A percentile compares a stretch with the other conserved stretches of the same genome.
phyloP scores from a whole-genome alignment of 2,797 vertebrate species.

The Pseudochaenichthys georgianus region DNA sequence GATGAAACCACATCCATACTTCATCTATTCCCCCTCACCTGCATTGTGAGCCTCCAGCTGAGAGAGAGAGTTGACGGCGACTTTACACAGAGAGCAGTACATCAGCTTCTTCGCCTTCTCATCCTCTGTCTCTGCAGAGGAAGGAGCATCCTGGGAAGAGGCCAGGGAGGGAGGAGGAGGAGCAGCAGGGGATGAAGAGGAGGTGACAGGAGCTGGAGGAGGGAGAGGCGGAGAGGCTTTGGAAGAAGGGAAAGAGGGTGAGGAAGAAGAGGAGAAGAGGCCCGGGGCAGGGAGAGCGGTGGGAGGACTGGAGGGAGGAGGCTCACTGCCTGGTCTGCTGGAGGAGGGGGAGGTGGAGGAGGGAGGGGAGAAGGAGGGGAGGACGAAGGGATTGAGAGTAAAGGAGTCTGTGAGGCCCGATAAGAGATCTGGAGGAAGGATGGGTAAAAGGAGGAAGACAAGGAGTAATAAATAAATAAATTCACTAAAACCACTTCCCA shows the following conservation, averaged over 20 bases:
- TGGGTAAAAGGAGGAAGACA: neutral
- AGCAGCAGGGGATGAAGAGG: slow-evolving; percentile 38
- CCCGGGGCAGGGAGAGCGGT: slow-evolving; percentile 60
- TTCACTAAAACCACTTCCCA: neutral
- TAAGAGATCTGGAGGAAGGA: slow-evolving; percentile 46
- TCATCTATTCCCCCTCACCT: slow-evolving; percentile 78
- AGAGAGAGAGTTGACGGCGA: slow-evolving; percentile 97
- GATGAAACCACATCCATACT: neutral
- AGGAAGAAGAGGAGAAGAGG: slow-evolving; percentile 50
- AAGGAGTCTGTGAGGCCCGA: slow-evolving; percentile 31
- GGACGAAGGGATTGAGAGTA: slow-evolving; percentile 39
- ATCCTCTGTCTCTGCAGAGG: slow-evolving; percentile 90
- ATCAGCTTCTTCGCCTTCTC: slow-evolving; percentile 97
- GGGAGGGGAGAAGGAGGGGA: slow-evolving; percentile 40
- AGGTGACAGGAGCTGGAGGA: slow-evolving; percentile 65
- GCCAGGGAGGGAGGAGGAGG: slow-evolving; percentile 28
- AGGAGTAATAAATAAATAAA: neutral
- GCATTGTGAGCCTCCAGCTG: slow-evolving; percentile 98
- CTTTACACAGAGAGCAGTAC: slow-evolving; percentile 98
- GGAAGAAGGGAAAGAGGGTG: slow-evolving; percentile 62
- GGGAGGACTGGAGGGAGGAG: slow-evolving; percentile 81
- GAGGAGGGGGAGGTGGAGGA: slow-evolving; percentile 59
- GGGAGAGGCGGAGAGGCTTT: slow-evolving; percentile 72
- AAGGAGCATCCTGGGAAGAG: slow-evolving; percentile 55
- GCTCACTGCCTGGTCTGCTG: slow-evolving; percentile 72